Conservation (phyloP, 2,888 invertebrate genomes). For the Aromia moschata region DNA sequence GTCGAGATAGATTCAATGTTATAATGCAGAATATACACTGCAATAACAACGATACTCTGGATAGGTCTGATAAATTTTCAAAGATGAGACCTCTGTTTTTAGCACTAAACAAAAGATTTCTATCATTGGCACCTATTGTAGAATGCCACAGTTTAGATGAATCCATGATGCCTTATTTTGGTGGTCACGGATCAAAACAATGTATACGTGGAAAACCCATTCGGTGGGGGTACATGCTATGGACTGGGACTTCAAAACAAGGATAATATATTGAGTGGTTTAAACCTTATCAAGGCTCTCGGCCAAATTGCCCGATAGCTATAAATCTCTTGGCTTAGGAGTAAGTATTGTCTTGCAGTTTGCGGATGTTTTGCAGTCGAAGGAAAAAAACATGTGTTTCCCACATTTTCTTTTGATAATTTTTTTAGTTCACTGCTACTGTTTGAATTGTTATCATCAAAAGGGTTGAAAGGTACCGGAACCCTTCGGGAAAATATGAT, state of each 20-base stretch:
- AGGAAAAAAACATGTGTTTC: not conserved
- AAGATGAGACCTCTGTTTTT: not conserved
- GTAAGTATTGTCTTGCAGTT: constrained; percentile 36
- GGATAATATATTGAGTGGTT: constrained; percentile 45
- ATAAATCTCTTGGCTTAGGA: constrained; percentile 37
- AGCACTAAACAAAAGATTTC: constrained; percentile 7
- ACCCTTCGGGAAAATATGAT: constrained; percentile 26
- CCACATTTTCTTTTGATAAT: constrained; percentile 30
- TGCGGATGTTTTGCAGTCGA: constrained; percentile 16
- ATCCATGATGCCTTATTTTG: constrained; percentile 12
- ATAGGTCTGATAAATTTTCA: constrained; percentile 10
- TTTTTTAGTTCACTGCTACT: constrained; percentile 27
- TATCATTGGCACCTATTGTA: constrained; percentile 1
- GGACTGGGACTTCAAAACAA: not conserved
- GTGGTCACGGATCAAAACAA: constrained; percentile 23
- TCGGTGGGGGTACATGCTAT: constrained; percentile 1
- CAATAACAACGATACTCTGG: constrained; percentile 16
- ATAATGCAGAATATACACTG: constrained; percentile 22
- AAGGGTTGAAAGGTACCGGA: constrained; percentile 11
- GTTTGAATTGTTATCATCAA: constrained; percentile 19
- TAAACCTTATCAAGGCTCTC: constrained; percentile 48
- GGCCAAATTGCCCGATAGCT: constrained; percentile 26
- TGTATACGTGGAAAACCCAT: constrained; percentile 25
- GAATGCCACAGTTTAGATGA: constrained; percentile 7
- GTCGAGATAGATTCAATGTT: constrained; percentile 22